Evolutionary conservation across 2,888 invertebrate species (phyloP).

Genomic region (Neoaliturus tenellus): DNA sequence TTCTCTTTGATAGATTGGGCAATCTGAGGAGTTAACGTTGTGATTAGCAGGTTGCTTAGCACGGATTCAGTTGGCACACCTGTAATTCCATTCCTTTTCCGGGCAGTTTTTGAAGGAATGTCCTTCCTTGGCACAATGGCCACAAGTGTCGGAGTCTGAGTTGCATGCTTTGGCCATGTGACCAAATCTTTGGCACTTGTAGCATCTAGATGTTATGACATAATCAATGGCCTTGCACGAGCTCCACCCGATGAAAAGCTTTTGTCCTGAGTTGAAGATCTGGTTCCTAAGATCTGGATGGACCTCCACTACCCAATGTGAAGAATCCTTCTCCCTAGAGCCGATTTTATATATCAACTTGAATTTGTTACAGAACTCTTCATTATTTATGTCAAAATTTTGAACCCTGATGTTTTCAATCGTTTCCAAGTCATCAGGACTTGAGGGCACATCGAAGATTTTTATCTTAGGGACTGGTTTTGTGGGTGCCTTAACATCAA

Average conservation of each 20-base stretch:
- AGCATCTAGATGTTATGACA: conserved; percentile 59
- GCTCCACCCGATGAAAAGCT: conserved; percentile 58
- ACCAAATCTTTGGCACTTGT: conserved; percentile 62
- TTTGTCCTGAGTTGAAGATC: neutral
- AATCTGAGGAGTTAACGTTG: neutral
- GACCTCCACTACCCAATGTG: neutral
- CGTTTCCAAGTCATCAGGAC: neutral
- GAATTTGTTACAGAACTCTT: neutral
- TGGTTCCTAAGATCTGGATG: neutral
- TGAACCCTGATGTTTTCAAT: neutral
- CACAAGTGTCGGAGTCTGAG: conserved; percentile 36
- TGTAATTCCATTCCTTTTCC: neutral
- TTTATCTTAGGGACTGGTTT: neutral
- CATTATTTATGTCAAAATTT: neutral
- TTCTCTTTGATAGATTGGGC: conserved; percentile 1
- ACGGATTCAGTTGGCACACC: neutral
- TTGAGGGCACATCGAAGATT: neutral
- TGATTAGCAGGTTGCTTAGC: neutral
- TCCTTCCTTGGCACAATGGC: conserved; percentile 55
- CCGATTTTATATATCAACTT: neutral
- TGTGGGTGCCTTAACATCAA: neutral
- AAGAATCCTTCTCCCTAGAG: neutral
- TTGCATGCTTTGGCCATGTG: conserved; percentile 58
- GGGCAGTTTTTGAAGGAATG: conserved; percentile 12
- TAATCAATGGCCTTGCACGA: conserved; percentile 59